A percentile compares a stretch with the other conserved stretches of the same genome.
phyloP scores from a whole-genome alignment of 2,888 invertebrate species.

The Endotricha flammealis region DNA sequence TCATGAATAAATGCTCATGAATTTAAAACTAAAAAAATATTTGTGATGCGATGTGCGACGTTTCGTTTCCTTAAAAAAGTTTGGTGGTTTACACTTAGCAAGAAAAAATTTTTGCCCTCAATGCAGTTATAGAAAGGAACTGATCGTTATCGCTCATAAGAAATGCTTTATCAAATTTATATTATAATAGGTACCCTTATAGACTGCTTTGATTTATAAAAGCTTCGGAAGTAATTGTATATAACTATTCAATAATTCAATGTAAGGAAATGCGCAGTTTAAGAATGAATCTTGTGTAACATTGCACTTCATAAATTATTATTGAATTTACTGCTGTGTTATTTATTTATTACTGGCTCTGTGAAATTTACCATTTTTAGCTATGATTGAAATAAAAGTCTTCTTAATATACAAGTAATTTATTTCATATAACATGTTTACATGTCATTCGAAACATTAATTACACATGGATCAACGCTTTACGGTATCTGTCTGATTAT shows the following conservation, averaged over 20 bases:
- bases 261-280: slow-evolving; percentile 64
- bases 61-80: too few species aligned
- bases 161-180: too few species aligned
- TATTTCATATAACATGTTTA: slow-evolving; percentile 48
- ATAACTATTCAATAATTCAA: slow-evolving; percentile 58
- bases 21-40: too few species aligned
- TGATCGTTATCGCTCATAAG: too few species aligned
- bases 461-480: slow-evolving; percentile 52
- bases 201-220: slow-evolving; percentile 70
- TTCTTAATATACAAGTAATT: slow-evolving; percentile 25
- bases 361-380: not conserved
- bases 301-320: slow-evolving; percentile 74
- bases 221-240: slow-evolving; percentile 63
- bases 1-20: too few species aligned
- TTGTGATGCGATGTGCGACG: too few species aligned
- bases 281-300: slow-evolving; percentile 66
- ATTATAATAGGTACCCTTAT: too few species aligned
- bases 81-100: too few species aligned
- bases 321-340: slow-evolving; percentile 52
- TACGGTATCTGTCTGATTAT: slow-evolving; percentile 32
- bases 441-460: slow-evolving; percentile 43
- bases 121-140: too few species aligned
- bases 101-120: too few species aligned
- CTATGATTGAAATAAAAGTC: slow-evolving; percentile 10
- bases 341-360: slow-evolving; percentile 24